Conservation (phyloP, 1,140 invertebrate species). For the Branchinecta lynchi region DNA sequence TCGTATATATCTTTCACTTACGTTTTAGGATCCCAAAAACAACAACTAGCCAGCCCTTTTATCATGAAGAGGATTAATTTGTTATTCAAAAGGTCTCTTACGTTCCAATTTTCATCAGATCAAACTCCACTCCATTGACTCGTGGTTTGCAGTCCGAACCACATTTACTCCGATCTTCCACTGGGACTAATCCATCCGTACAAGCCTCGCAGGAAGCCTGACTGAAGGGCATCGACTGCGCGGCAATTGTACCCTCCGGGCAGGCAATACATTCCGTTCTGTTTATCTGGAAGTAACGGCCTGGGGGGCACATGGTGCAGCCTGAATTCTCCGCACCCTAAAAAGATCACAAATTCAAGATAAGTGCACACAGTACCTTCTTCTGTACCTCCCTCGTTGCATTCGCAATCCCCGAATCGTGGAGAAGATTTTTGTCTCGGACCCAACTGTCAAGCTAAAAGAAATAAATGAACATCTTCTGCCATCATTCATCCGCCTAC, state of each 20-base stretch:
- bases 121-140: constrained; percentile 31
- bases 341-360: background rate
- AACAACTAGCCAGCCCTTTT: too few species aligned
- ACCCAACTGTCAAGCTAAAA: too few species aligned
- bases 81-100: constrained; percentile 23
- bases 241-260: constrained; percentile 36
- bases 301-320: constrained; percentile 40
- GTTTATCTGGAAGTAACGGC: constrained; percentile 33
- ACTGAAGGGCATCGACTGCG: constrained; percentile 34
- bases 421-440: too few species aligned
- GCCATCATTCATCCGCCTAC: too few species aligned
- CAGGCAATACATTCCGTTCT: constrained; percentile 32
- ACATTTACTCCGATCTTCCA: constrained; percentile 30
- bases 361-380: too few species aligned
- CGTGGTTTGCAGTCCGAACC: constrained; percentile 31
- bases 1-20: too few species aligned
- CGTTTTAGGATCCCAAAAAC: too few species aligned
- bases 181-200: constrained; percentile 33
- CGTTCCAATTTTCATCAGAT: constrained; percentile 34
- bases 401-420: too few species aligned
- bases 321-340: constrained; percentile 24
- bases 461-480: too few species aligned
- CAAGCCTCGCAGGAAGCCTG: constrained; percentile 36
- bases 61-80: background rate
- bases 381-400: too few species aligned